phyloP scores from a whole-genome alignment of 2,797 vertebrate species.

The Muscicapa comitata region DNA sequence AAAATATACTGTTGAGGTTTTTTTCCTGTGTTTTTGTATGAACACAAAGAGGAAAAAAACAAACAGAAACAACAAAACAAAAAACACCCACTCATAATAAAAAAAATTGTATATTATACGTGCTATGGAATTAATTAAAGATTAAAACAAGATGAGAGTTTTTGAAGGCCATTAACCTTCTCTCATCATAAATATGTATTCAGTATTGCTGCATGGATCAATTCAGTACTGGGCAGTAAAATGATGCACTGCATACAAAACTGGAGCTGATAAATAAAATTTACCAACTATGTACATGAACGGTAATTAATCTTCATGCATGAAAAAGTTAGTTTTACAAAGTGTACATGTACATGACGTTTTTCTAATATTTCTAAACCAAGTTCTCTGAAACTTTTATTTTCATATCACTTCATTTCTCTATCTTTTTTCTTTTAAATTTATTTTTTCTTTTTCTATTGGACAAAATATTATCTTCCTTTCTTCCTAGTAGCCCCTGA shows the following conservation, averaged over 20 bases:
- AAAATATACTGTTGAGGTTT: background rate
- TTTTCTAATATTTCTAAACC: background rate
- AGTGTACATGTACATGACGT: background rate
- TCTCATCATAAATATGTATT: background rate
- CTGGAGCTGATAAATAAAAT: background rate
- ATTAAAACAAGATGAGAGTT: background rate
- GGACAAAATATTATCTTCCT: background rate
- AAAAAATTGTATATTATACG: background rate
- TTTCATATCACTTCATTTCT: background rate
- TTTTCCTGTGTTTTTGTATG: background rate
- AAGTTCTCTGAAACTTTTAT: accelerated
- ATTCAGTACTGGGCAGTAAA: background rate
- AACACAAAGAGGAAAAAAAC: background rate
- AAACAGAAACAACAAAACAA: accelerated
- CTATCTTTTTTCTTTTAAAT: accelerated
- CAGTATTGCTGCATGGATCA: background rate
- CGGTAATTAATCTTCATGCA: background rate
- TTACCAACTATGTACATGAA: background rate
- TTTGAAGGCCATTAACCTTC: background rate
- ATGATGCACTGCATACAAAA: background rate
- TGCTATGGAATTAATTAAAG: background rate
- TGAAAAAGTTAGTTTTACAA: background rate
- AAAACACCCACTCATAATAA: accelerated
- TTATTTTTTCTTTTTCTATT: background rate
- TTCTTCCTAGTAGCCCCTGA: background rate